Base-by-base conservation (phyloP, 2,888 invertebrate genomes). In the Nyleta sp. region DNA sequence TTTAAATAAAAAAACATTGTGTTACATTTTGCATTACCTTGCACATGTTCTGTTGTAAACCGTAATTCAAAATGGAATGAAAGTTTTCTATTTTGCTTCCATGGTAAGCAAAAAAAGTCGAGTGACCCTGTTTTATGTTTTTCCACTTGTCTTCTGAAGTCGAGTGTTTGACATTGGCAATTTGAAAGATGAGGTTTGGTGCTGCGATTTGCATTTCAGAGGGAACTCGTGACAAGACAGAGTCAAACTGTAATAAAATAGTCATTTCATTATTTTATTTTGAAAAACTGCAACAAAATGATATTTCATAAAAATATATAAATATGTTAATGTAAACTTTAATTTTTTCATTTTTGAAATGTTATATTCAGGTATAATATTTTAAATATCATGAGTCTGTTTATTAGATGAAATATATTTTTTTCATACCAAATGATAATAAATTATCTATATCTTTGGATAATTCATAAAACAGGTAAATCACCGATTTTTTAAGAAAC, bases 31-130 rank as follows among this genome's bases (percentile, higher is more conserved):
- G 17, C 0, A 8, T 65, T 73, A 94, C 94, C 91, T 94, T 94
- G 84, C 92, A 94, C 90, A 95, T 92, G 90, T 95, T 95, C 83
- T 95, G 94, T 81, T 95, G 94, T 57, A 96, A 91, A 2, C 96
- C 96, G 90, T 95, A 94, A 90, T 95, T 94, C 64, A 96, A 89
- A 81, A 96, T 95, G 0, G 96, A 95, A 91, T 96, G 95, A 87
- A 96, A 96, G 87, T 96, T 95, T 88, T 96, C 96, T 78, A 96
- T 91, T 70, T 95, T 93, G 87, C 95, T 96, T 31, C 96, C 96
- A 88, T 96, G 96, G 87, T 94, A 97, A 1, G 95, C 96, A 86
- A 92, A 93, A 85, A 95, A 93, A 0, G 94, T 92, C 64, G 91
- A 92, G 85, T 92, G 92, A 67, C 92, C 91, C 83, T 92, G 92